Base-by-base conservation (phyloP, 2,888 invertebrate genomes). In the Drosophila trichaetosa region DNA sequence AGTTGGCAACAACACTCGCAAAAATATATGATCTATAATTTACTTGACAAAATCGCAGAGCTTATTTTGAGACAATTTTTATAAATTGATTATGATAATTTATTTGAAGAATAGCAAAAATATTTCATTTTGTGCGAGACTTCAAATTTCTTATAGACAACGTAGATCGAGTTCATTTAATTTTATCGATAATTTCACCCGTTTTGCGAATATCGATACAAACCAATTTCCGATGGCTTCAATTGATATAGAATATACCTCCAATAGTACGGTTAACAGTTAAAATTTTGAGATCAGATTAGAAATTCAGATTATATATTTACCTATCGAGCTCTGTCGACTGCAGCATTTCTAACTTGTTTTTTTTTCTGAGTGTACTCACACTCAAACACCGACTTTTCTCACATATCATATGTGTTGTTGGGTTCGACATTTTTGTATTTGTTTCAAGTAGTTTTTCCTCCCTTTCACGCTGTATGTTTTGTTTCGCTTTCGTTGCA, bases 401-500 rank as follows among this genome's bases (percentile, higher is more conserved):
- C 24, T 38, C 83, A 68, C 88, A 84, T 76, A 78, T 87, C 82
- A 87, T 81, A 78, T 89, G 82, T 81, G 73, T 56, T 83, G 88
- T 75, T 82, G 75, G 73, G 73, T 83, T 86, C 86, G 90, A 79
- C 87, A 72, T 76, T 87, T 87, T 78, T 73, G 78, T 87, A 86
- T 86, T 89, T 89, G 84, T 86, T 90, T 83, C 83, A 83, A 86
- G 84, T 76, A 76, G 73, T 59, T 61, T 59, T 61, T 56, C 8
- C n/a, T 3, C 33, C 29, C 13, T 33, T 21, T 52, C 18, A 21
- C 33, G 18, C 29, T 63, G 46, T 8, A 7, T 69, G 53, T 58
- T 69, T 82, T 80, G 56, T 90, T 91, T 87, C 80, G 89, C 90
- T 87, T 83, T 91, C 87, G 91, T 77, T 91, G 89, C 91, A 90